Percentiles rank a stretch among this genome's conserved stretches.
Evolutionary conservation across 2,888 invertebrate species (phyloP).

Genomic region (Monoplex corrugatus): DNA sequence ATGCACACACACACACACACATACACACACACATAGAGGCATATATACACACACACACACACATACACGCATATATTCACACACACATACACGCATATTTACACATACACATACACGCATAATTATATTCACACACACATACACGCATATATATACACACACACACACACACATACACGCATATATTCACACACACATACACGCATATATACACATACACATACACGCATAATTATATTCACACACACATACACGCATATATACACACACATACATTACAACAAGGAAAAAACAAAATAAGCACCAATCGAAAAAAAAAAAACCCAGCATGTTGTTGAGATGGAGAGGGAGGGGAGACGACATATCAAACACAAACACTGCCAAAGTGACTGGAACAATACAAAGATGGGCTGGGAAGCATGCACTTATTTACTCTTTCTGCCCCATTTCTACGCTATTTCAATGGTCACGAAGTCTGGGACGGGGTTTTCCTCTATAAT

Average conservation of each 20-base stretch:
- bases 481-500: too few relatives aligned
- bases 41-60: background rate
- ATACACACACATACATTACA: too few relatives aligned
- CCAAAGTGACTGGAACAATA: too few relatives aligned
- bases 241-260: background rate
- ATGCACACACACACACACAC: background rate
- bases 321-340: too few relatives aligned
- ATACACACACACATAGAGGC: background rate
- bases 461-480: too few relatives aligned
- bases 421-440: too few relatives aligned
- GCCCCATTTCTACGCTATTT: too few relatives aligned
- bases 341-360: too few relatives aligned
- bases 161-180: conserved; percentile 16
- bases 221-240: background rate
- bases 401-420: too few relatives aligned
- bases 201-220: conserved; percentile 1
- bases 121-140: conserved; percentile 15
- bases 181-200: background rate
- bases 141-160: background rate
- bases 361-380: too few relatives aligned
- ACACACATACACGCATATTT: background rate
- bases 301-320: too few relatives aligned
- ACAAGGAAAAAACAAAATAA: too few relatives aligned
- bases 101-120: background rate
- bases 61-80: background rate